Base-by-base conservation (phyloP, 2,113 vertebrate species). In the Terrapene triunguis region DNA sequence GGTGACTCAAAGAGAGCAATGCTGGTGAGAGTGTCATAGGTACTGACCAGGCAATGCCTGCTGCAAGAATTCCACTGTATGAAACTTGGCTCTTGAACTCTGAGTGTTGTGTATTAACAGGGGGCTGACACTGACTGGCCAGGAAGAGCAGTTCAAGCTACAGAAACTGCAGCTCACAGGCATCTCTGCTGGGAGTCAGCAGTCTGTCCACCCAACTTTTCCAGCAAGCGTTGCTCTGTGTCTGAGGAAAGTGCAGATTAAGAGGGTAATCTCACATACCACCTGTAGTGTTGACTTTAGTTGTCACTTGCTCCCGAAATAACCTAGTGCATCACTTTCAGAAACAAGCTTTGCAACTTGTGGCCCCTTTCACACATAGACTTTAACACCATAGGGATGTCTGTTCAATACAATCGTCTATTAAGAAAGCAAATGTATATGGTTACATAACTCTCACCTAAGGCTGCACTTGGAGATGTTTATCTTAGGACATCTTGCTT, bases 401-500 rank as follows among this genome's bases (percentile, higher is more conserved):
- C 93, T 62, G 69, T 81, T 69, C 19, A 16, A 27, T 0, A 6
- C 74, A 53, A 90, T 2, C 2, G 4, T 5, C 51, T 7, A 81
- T 78, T 89, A 84, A 44, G 69, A 74, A 92, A 89, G 84, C 54
- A 82, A 92, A 86, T 0, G 59, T 1, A 0, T 19, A 47, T 4
- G 0, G 89, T 97, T 97, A 95, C 19, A 3, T 92, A 96, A 97
- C 80, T 2, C 86, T 80, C 93, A 88, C 92, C 91, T 85, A 8
- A 24, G 89, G 87, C 92, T 94, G 92, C 95, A 94, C 92, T 82
- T 69, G 87, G 87, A 96, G 95, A 94, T 94, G 55, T 85, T 94
- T 94, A 94, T 97, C 93, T 96, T 86, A 88, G 98, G 95, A 95
- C 96, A 97, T 96, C 98, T 97, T 97, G 97, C 95, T 44, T 91